Percentiles rank a stretch among this genome's conserved stretches.
Evolutionary conservation across 1,140 invertebrate genomes (phyloP).

Genomic region (Steinernema khuongi): DNA sequence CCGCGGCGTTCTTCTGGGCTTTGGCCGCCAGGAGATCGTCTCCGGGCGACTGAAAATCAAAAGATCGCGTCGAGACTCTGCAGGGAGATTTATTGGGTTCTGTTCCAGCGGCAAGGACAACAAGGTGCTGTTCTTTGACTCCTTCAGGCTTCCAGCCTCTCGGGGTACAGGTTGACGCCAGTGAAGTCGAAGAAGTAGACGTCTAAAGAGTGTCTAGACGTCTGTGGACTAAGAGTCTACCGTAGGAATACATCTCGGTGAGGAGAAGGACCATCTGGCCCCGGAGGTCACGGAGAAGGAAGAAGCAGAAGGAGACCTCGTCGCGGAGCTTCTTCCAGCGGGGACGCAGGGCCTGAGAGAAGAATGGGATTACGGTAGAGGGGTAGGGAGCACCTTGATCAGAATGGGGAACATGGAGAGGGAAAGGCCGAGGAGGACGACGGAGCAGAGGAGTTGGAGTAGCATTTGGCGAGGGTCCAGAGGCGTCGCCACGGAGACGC

Average conservation of each 20-base stretch:
- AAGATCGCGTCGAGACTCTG: not conserved
- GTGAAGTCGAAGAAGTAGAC: slow-evolving; percentile 5
- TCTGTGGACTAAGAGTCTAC: not conserved
- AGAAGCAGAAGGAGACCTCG: not conserved
- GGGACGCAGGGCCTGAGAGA: not conserved
- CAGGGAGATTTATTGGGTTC: not conserved
- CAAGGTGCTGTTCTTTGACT: not conserved
- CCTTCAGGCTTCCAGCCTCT: not conserved
- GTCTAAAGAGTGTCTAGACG: not conserved
- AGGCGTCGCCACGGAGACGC: no score
- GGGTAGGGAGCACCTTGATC: not conserved
- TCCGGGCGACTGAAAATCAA: no score
- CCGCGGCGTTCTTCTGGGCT: no score
- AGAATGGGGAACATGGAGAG: not conserved
- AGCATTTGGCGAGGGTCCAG: no score
- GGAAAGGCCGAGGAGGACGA: not conserved
- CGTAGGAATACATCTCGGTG: slow-evolving; percentile 6
- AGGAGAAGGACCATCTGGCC: not conserved
- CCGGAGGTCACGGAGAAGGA: not conserved
- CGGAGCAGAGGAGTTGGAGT: not conserved
- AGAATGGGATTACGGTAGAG: not conserved
- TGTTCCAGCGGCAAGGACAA: not conserved
- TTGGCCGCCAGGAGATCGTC: no score
- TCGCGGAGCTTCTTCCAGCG: not conserved
- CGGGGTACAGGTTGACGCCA: not conserved